Base-by-base conservation (phyloP, 2,797 vertebrate genomes). In the Hemitrygon akajei region DNA sequence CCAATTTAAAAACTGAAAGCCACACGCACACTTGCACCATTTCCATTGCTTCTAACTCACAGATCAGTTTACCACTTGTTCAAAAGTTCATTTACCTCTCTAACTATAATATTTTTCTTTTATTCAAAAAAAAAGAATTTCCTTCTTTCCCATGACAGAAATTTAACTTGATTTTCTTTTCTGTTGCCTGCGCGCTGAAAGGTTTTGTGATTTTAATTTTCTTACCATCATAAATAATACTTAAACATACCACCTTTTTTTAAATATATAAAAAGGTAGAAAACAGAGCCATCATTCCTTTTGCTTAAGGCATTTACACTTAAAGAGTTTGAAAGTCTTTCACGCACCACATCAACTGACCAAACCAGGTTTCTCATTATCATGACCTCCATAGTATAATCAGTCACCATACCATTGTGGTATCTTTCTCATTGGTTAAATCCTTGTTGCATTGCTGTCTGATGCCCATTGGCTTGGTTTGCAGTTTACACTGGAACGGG, bases 401-500 rank as follows among this genome's bases (percentile, higher is more conserved):
- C 40, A 9, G 69, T 47, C 25, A 7, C 71, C 91, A 58, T 56
- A 56, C 12, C 71, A 93, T 30, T 56, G 27, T 27, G 4, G 69
- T 93, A 40, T 93, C 40, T 7, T 56, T 58, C 71, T 93, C 91
- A 89, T 56, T 76, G 91, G 91, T 76, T 47, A 56, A 75, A n/a
- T 93, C 91, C 40, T 40, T 16, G 47, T 86, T 86, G 82, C 47
- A 27, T 47, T 60, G 82, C 40, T 25, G 82, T 58, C 82, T 93
- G 91, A 76, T 16, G 37, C 69, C 75, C 37, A 76, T 47, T 16
- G 91, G 66, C 86, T 75, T 56, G 69, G 40, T 71, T 93, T 93
- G 91, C 47, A 75, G 69, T 95, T 97, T 97, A 99, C 96, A 99
- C 98, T 93, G 98, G 98, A 96, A 99, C 98, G 25, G 99, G 98